Evolutionary conservation across 1,140 invertebrate species (phyloP).

Genomic region (Battus philenor): DNA sequence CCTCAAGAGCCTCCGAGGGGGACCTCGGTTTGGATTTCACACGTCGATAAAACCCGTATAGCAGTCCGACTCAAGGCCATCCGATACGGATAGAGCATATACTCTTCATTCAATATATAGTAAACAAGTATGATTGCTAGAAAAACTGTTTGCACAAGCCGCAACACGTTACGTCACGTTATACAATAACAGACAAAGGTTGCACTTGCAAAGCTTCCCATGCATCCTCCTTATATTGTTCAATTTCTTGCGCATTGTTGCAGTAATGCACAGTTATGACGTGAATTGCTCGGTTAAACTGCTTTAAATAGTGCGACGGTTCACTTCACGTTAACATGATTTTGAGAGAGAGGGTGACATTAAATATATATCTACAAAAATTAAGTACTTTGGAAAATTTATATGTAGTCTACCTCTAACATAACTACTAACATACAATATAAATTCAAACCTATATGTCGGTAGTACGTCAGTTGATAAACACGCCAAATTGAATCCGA

Average conservation of each 20-base stretch:
- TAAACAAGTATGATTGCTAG: background rate
- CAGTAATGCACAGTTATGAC: conserved; percentile 21
- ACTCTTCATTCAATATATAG: no score
- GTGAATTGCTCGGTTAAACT: background rate
- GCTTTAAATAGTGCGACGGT: background rate
- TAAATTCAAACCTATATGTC: background rate
- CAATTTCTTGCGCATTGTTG: conserved; percentile 41
- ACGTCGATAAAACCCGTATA: no score
- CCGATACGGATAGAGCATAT: no score
- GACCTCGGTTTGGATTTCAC: no score
- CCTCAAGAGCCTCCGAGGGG: no score
- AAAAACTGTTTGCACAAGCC: conserved; percentile 7
- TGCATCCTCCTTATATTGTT: conserved; percentile 51
- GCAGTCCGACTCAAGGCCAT: no score
- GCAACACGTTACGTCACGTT: conserved; percentile 38
- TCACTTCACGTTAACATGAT: no score
- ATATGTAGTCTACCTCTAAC: background rate
- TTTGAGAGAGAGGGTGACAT: background rate
- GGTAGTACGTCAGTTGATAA: no score
- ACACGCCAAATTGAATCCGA: no score
- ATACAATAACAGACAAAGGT: conserved; percentile 51
- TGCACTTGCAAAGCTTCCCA: conserved; percentile 58
- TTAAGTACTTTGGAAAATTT: background rate
- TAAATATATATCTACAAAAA: background rate
- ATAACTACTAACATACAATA: background rate